Base-by-base conservation (phyloP, 1,140 invertebrate species). In the Cylas formicarius region DNA sequence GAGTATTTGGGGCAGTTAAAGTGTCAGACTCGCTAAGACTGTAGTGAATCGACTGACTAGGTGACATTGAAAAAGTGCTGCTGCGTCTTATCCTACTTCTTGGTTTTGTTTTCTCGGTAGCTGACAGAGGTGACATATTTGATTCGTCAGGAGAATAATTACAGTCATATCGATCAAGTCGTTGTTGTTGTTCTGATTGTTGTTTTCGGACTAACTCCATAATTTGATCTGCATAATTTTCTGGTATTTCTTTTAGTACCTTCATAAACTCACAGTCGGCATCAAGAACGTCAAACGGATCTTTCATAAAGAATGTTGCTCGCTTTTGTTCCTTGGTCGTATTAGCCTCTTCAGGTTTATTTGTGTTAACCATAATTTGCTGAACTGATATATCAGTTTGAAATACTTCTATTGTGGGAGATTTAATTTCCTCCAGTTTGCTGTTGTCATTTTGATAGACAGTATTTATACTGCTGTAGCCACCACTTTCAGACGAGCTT, bases 181-280 rank as follows among this genome's bases (percentile, higher is more conserved):
- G 39, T 7, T 47, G 17, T 33, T 36, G 41, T 31, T 57, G 42
- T 42, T 57, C 50, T 14, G 28, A 8, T 19, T 44, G 37, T 47
- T 70, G 67, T 33, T 62, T 55, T 11, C 60, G 44, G 7, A 69
- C 46, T 23, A 71, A 29, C n/a, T 66, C 54, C 10, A 68, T 55
- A 28, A 71, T 67, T 23, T 66, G 57, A 45, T 63, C 58, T 1
- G 61, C 55, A 50, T 68, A 66, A 7, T 53, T 50, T 9, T 58
- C 50, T n/a, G 65, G 63, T 8, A 67, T 59, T 11, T 50, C 47
- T 26, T 50, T 48, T n/a, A 61, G 29, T 18, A 61, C 50, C 19
- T 52, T 37, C n/a, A 44, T 7, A 10, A 61, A 46, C 17, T 57
- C 48, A n/a, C 39, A 20, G 17, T 58, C 54, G 16, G 46, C 31